phyloP scores from a whole-genome alignment of 2,888 invertebrate species.

The Oscheius myriophilus region DNA sequence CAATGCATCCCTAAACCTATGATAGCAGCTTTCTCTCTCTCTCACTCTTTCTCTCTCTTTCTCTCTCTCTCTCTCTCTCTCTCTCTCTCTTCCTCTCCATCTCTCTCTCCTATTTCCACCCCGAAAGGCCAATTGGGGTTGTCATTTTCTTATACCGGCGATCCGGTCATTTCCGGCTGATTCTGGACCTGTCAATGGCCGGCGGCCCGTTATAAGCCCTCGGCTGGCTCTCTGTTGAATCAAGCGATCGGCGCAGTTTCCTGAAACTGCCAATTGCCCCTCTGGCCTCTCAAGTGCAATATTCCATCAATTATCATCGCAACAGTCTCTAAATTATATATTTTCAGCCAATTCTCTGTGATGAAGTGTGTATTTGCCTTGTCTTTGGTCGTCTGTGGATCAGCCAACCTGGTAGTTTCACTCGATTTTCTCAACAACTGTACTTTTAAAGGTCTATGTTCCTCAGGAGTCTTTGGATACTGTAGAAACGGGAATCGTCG shows the following conservation, averaged over 20 bases:
- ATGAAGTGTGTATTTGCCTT: constrained; percentile 19
- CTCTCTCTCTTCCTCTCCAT: too few relatives aligned
- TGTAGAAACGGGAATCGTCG: constrained; percentile 38
- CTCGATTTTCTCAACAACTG: too few relatives aligned
- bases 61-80: too few relatives aligned
- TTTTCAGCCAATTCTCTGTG: neutral
- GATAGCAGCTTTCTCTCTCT: too few relatives aligned
- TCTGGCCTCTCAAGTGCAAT: neutral
- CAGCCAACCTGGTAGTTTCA: constrained; percentile 7
- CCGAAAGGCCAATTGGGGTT: too few relatives aligned
- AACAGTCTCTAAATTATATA: neutral
- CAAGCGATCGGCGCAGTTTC: neutral
- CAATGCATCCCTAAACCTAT: too few relatives aligned
- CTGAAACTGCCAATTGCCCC: neutral
- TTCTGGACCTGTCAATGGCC: constrained; percentile 24
- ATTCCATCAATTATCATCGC: neutral
- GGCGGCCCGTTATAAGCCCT: constrained; percentile 24
- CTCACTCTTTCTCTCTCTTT: too few relatives aligned
- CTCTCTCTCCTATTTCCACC: too few relatives aligned
- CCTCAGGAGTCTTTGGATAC: too few relatives aligned
- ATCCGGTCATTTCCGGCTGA: constrained; percentile 28
- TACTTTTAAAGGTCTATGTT: neutral
- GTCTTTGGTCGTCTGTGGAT: constrained; percentile 21
- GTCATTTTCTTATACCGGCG: neutral
- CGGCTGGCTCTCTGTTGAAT: constrained; percentile 22